Evolutionary conservation across 2,797 vertebrate genomes (phyloP), one percentile per base, ranked within the genome.

Genomic region (Gephyroberyx darwinii): DNA sequence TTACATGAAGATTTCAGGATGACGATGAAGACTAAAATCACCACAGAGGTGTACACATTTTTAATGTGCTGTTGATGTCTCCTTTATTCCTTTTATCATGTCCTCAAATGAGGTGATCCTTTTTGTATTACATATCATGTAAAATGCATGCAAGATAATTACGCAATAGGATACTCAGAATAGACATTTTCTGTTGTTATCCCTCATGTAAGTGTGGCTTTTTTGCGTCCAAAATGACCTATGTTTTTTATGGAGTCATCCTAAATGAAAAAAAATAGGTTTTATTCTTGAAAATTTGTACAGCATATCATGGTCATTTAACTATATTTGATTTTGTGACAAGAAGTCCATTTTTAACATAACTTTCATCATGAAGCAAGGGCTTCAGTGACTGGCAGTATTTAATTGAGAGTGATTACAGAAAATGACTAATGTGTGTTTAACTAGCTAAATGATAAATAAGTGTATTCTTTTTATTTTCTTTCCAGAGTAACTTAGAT

Each of bases 41-140:
- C 95, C 94, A 92, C 93, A 94, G 95, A 88, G 95, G 94, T 96
- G 95, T 96, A 94, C 95, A 95, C 94, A 95, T 92, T 93, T 95
- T 95, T 93, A 94, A 95, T 95, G 95, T 97, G 95, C 93, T 96
- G 95, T 97, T 95, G 94, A 95, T 95, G 95, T 96, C 94, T 94
- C 93, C 84, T 89, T 92, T 93, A 95, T 93, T 95, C 82, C 93
- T 94, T 90, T 91, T 78, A 89, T 88, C 91, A 91, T 91, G 90
- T 86, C 92, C 92, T 93, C 94, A 84, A 69, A 89, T 76, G 84
- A 93, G 90, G 91, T 84, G 77, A 92, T 91, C 88, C 89, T 89
- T 93, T 94, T 93, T 90, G 88, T 90, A 93, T 92, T 92, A 92
- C 92, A 93, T 93, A 93, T 94, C 86, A 91, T 95, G 92, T 93